Base-by-base conservation (phyloP, 2,113 vertebrate genomes). In the Lynx canadensis region DNA sequence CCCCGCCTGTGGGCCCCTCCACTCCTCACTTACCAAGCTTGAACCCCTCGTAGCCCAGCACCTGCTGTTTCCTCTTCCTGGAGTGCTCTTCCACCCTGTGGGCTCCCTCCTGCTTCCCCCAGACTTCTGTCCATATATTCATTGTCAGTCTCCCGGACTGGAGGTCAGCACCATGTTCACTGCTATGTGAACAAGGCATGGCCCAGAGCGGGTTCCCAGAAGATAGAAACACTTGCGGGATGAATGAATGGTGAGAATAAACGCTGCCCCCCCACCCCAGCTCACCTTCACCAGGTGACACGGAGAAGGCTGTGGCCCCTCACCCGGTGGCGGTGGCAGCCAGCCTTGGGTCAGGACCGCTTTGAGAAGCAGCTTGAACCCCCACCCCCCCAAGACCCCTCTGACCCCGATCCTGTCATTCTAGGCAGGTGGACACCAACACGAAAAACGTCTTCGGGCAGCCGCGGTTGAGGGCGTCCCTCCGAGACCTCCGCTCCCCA, bases 391-490 rank as follows among this genome's bases (percentile, higher is more conserved):
- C 0, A 0, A 11, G 21, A 3, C 45, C 38, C 12, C 48, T 60
- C 83, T 95, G 29, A 89, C 82, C 10, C 23, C 2, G 6, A 12
- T 48, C 21, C 7, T 45, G 29, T 92, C 38, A 0, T 89, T 98
- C 33, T 97, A 99, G 99, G 98, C 99, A 99, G 95, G 98, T 99
- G 89, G 99, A 99, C 27, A 27, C 98, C 31, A 99, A 98, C 97
- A 99, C 99, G 5, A 99, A 99, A 94, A 99, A 99, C 0, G 99
- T 99, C 78, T 99, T 99, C 2, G 99, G 99, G 41, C 99, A 99
- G 90, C 99, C 99, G 0, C 98, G 99, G 12, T 97, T 99, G 36
- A 98, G 99, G 60, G 99, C 99, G 0, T 99, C 99, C 0, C 99
- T 99, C 76, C 99, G 99, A 38, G 99, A 99, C 97, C 99, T 99